These are phyloP conservation scores for Crossaster papposus DNA, from an alignment of 53 echinoderm and acorn worm genomes.

Conservation along the genomic window DNA sequence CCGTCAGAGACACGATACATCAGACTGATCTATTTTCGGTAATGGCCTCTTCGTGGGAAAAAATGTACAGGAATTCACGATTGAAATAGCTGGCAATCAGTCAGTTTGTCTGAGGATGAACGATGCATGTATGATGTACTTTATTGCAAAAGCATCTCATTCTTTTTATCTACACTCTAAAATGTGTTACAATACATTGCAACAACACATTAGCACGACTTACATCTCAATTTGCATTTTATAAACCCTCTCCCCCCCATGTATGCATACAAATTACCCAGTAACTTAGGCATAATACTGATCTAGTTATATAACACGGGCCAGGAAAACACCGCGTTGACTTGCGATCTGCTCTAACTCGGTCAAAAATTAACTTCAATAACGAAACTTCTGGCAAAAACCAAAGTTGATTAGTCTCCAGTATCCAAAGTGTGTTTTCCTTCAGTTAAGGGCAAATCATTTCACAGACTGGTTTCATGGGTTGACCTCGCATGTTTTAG, in stretches of 20 bases:
- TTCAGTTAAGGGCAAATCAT: constrained; percentile 2
- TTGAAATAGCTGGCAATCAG: constrained; percentile 5
- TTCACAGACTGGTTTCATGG: neutral
- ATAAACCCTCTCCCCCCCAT: neutral
- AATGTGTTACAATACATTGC: neutral
- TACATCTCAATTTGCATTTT: neutral
- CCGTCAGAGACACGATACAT: neutral
- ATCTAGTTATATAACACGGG: too few species aligned
- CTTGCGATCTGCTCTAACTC: neutral
- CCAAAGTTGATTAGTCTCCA: constrained; percentile 19
- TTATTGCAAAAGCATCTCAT: too few species aligned
- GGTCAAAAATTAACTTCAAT: neutral
- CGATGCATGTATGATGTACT: neutral
- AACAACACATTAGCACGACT: neutral
- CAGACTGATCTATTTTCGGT: neutral
- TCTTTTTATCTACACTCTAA: too few species aligned
- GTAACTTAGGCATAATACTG: too few species aligned
- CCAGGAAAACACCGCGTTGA: too few species aligned
- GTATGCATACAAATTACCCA: neutral
- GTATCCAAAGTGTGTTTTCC: constrained; percentile 22
- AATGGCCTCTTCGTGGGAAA: neutral
- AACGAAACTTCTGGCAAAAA: neutral
- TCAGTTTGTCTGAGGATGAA: constrained; percentile 1
- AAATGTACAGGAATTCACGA: neutral
- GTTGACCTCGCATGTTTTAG: constrained; percentile 23